Percentiles rank a stretch among this genome's conserved stretches.
These are phyloP conservation scores for Xiphophorus couchianus DNA, from an alignment of 2,113 vertebrate genomes.

Conservation along the genomic window DNA sequence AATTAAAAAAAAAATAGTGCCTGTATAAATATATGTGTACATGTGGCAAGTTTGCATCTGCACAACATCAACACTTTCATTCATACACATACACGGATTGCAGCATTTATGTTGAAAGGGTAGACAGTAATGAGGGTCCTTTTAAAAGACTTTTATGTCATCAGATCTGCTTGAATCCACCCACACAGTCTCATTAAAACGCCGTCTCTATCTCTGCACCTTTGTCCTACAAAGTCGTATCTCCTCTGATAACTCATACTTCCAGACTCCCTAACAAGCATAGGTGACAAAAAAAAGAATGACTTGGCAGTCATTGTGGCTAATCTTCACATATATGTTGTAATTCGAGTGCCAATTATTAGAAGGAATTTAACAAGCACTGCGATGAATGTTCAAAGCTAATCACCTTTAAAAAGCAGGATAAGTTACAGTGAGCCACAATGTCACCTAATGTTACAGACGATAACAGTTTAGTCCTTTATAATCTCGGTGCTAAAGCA, in stretches of 20 bases:
- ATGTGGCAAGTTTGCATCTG: conserved; percentile 2
- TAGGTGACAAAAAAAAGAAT: conserved; percentile 23
- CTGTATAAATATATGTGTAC: conserved; percentile 1
- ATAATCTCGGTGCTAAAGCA: conserved; percentile 55
- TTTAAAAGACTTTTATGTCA: conserved; percentile 48
- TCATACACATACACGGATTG: conserved; percentile 24
- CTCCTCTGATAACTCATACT: conserved; percentile 42
- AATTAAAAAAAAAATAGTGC: conserved; percentile 1
- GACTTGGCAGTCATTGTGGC: conserved; percentile 23
- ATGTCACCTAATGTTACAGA: conserved; percentile 41
- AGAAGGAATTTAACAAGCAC: conserved; percentile 20
- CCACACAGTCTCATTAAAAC: conserved; percentile 59
- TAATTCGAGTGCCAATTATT: conserved; percentile 17
- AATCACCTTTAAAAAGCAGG: conserved; percentile 38
- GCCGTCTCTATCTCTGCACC: conserved; percentile 32
- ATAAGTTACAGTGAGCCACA: conserved; percentile 30
- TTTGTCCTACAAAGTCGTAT: conserved; percentile 45
- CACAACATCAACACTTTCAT: neutral
- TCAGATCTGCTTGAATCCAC: conserved; percentile 26
- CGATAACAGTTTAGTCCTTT: conserved; percentile 34
- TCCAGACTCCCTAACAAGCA: conserved; percentile 30
- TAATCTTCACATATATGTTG: conserved; percentile 33
- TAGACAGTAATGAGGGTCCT: conserved; percentile 58
- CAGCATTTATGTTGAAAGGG: conserved; percentile 19
- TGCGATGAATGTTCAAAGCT: conserved; percentile 31